phyloP scores from a whole-genome alignment of 2,888 invertebrate species.

The Pollenia amentaria region DNA sequence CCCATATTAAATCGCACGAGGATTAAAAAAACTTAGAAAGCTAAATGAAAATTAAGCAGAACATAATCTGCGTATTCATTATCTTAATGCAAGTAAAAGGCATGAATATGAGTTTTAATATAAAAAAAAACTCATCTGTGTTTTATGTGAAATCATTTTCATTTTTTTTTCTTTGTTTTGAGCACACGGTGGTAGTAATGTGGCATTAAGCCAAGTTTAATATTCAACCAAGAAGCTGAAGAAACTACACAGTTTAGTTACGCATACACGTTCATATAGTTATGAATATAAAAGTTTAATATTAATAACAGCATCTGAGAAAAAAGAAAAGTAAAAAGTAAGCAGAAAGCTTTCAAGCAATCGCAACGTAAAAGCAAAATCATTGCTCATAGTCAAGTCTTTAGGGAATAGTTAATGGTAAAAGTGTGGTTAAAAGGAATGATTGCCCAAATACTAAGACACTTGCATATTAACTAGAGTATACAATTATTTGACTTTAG shows the following conservation, averaged over 20 bases:
- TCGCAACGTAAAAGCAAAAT: constrained; percentile 38
- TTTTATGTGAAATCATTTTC: constrained; percentile 11
- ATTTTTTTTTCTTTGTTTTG: not conserved
- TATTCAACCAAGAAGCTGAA: constrained; percentile 39
- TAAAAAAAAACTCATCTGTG: constrained; percentile 13
- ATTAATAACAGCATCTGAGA: not conserved
- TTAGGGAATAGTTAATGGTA: constrained; percentile 52
- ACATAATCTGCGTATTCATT: constrained; percentile 42
- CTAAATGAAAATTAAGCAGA: constrained; percentile 31
- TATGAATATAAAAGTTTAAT: constrained; percentile 4
- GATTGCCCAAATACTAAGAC: constrained; percentile 28
- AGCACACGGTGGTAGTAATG: constrained; percentile 55
- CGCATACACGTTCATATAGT: not conserved
- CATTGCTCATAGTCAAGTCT: constrained; percentile 61
- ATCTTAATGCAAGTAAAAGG: not conserved
- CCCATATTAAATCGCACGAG: not conserved
- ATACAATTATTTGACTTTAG: no score
- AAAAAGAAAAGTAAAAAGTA: not conserved
- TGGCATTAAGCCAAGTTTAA: constrained; percentile 55
- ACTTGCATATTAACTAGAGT: not conserved
- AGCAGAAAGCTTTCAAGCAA: constrained; percentile 23
- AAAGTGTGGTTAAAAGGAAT: constrained; percentile 57
- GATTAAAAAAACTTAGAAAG: constrained; percentile 13
- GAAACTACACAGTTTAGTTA: not conserved
- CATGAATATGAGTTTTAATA: not conserved